These are phyloP conservation scores for Myotis planiceps DNA, from an alignment of 2,797 vertebrate species.

Conservation along the genomic window DNA sequence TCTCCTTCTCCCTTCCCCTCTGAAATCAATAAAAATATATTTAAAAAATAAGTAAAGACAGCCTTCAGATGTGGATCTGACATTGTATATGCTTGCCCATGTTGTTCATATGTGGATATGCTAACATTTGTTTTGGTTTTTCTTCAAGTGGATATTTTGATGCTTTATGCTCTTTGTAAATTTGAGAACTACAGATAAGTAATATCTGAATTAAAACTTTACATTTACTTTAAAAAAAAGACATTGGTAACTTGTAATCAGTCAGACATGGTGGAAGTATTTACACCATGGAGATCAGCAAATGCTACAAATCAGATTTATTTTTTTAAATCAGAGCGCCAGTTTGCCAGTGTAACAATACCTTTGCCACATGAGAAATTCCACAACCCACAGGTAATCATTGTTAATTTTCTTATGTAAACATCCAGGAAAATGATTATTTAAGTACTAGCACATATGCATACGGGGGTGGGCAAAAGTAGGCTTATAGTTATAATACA, in stretches of 20 bases:
- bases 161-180: background rate
- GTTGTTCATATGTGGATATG: background rate
- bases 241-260: background rate
- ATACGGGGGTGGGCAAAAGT: background rate
- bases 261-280: background rate
- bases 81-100: background rate
- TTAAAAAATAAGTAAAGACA: background rate
- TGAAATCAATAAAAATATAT: too few species aligned
- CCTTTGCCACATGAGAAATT: background rate
- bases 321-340: background rate
- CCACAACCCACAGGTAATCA: background rate
- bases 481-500: background rate
- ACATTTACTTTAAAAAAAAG: background rate
- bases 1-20: too few species aligned
- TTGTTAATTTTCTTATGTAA: slow-evolving; percentile 13
- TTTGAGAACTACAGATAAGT: background rate
- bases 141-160: background rate
- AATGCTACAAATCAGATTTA: background rate
- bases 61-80: background rate
- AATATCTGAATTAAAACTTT: background rate
- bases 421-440: background rate
- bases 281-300: background rate
- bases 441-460: background rate
- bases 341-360: background rate
- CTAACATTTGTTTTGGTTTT: background rate